Evolutionary conservation across 2,888 invertebrate genomes (phyloP), one percentile per base, ranked within the genome.

Genomic region (Pomacea canaliculata): DNA sequence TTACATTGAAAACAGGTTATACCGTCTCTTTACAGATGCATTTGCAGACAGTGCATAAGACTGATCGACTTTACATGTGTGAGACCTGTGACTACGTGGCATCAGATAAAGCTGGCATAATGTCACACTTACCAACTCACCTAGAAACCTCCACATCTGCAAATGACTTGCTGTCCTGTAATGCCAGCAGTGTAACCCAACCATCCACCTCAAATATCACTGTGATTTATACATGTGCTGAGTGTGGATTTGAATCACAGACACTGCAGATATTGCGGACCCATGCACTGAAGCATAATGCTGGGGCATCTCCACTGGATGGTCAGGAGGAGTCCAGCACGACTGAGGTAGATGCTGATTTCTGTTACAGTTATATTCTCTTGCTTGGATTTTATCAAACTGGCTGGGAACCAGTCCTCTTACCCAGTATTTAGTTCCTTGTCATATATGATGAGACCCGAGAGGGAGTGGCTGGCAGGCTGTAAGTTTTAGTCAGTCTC

Each of bases 11-110:
- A 13, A 56, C 51, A 56, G 51, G 2, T 2, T 16, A 1, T 56
- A 7, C 48, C 18, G 37, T 73, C 23, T 56, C n/a, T 46, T 69
- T 74, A 10, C 84, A 86, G 76, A 76, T 79, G 27, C 89, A 87
- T 75, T 72, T 88, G 51, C 81, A 81, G 63, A 80, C 83, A 71
- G 82, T 81, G 71, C 87, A 87, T 78, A 82, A 83, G 68, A 84
- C 84, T 16, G 85, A 85, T 59, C 82, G 83, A 37, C 81, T 88
- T 12, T 89, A 84, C 78, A 83, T 83, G n/a, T 90, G 90, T 80
- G 86, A 87, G 60, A 74, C 83, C 9, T 90, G 90, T 78, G 86
- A 86, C 23, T 86, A 84, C 75, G 82, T 85, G 19, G 83, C 86
- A 16, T 80, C 83, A 18, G 85, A 84, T 75, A 83, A 83, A 65